Evolutionary conservation across 2,797 vertebrate genomes (phyloP).

Genomic region (Erethizon dorsatum): DNA sequence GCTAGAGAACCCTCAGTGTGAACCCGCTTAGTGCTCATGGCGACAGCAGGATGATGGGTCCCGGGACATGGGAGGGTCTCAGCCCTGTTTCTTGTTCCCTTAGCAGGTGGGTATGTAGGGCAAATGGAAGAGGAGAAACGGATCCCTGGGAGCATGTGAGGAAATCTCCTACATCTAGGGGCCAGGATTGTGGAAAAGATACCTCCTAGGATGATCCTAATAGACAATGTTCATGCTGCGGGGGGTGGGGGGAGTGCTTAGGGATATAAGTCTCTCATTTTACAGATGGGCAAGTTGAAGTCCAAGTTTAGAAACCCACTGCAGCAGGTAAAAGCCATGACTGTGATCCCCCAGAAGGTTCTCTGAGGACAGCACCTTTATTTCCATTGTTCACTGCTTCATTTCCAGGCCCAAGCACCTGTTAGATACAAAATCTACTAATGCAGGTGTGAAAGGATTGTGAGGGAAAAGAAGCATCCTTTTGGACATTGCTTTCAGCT

Average conservation of each 20-base stretch:
- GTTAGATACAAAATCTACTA: not conserved
- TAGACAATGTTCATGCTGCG: not conserved
- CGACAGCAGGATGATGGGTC: not conserved
- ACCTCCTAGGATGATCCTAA: constrained; percentile 30
- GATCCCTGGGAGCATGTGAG: not conserved
- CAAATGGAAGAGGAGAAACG: not conserved
- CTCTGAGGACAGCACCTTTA: not conserved
- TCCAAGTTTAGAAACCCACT: not conserved
- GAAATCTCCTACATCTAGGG: not conserved
- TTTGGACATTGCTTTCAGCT: not conserved
- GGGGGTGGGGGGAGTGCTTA: not conserved
- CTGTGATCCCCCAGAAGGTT: not conserved
- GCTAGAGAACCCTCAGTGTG: not conserved
- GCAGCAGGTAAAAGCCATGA: not conserved
- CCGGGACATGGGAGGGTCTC: not conserved
- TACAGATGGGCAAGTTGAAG: constrained; percentile 19
- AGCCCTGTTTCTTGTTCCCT: constrained; percentile 14
- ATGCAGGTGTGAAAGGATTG: not conserved
- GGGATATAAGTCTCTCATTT: not conserved
- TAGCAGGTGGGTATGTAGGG: not conserved
- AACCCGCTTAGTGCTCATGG: not conserved
- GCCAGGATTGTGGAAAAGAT: not conserved
- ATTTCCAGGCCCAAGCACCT: constrained; percentile 2
- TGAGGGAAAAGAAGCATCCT: not conserved
- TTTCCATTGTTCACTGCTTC: not conserved